Evolutionary conservation across 1,140 invertebrate genomes (phyloP).

Genomic region (Drosophila busckii): DNA sequence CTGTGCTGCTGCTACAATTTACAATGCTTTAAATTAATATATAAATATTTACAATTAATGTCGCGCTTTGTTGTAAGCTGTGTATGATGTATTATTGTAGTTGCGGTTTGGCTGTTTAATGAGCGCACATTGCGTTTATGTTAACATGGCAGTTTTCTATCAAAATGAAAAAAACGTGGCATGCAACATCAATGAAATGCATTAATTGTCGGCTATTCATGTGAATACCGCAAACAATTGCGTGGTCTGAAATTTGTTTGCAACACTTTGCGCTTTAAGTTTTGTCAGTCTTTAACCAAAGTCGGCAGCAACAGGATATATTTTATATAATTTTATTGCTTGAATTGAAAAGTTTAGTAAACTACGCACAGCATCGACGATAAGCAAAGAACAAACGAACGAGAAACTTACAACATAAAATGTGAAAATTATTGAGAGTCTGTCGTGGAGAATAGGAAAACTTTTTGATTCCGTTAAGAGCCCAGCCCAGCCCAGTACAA

Average conservation of each 20-base stretch:
- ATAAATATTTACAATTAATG: no score
- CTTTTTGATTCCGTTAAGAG: conserved; percentile 33
- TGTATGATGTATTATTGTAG: no score
- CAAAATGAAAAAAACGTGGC: no score
- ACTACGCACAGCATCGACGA: not conserved
- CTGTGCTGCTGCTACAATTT: no score
- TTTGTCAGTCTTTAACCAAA: no score
- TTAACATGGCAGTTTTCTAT: no score
- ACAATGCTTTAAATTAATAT: no score
- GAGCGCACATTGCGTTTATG: no score
- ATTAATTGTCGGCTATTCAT: conserved; percentile 1
- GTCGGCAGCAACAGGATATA: conserved; percentile 5
- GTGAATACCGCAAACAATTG: not conserved
- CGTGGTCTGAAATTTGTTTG: no score
- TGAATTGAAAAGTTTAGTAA: conserved; percentile 27
- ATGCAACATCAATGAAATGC: not conserved
- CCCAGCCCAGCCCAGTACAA: no score
- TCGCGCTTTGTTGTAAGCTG: not conserved
- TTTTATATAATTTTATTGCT: conserved; percentile 38
- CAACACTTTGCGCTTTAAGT: no score
- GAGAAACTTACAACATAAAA: conserved; percentile 34
- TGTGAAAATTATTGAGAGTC: conserved; percentile 36
- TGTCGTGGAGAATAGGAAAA: conserved; percentile 30
- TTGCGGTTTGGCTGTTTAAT: no score
- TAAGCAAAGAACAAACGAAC: conserved; percentile 24